Base-by-base conservation (phyloP, 2,113 vertebrate genomes). In the Zeus faber region DNA sequence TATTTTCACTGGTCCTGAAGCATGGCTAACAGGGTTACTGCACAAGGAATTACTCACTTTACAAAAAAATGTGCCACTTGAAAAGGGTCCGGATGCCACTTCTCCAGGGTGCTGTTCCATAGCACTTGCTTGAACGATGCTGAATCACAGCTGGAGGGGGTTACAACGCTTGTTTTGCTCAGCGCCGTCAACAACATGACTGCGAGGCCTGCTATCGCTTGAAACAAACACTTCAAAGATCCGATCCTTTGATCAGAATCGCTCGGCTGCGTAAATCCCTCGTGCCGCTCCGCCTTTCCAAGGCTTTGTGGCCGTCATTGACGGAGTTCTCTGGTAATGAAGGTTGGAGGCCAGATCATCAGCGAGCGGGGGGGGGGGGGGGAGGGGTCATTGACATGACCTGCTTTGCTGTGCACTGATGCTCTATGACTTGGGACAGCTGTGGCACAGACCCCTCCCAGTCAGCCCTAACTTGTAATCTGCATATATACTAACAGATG, bases 401-500 rank as follows among this genome's bases (percentile, higher is more conserved):
- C 55, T 18, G 54, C 56, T 68, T 51, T 22, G 46, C 55, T 76
- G 37, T 23, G 67, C 13, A 37, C 26, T 68, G 65, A 79, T 72
- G 66, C 41, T 67, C 60, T 61, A 63, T 67, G 71, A 76, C 71
- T 72, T 29, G 58, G 65, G 83, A 76, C 80, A 81, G 72, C 70
- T 85, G 78, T 54, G 73, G n/a, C n/a, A n/a, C n/a, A n/a, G n/a
- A n/a, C n/a, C n/a, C n/a, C n/a, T n/a, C n/a, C n/a, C n/a, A 65
- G 67, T 62, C 33, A 35, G 58, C 55, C 70, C 54, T 58, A 43
- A 14, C 10, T 49, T 76, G 60, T 73, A 73, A 77, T 83, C 74
- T 83, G 63, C 74, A 80, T 73, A 78, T 72, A 78, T 65, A 65
- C 73, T 18, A 65, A 72, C 79, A 83, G 76, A 79, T 77, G 81